Percentiles rank a stretch among this genome's conserved stretches.
Conservation (phyloP, 1,140 invertebrate species). For the Cecropterus lyciades region DNA sequence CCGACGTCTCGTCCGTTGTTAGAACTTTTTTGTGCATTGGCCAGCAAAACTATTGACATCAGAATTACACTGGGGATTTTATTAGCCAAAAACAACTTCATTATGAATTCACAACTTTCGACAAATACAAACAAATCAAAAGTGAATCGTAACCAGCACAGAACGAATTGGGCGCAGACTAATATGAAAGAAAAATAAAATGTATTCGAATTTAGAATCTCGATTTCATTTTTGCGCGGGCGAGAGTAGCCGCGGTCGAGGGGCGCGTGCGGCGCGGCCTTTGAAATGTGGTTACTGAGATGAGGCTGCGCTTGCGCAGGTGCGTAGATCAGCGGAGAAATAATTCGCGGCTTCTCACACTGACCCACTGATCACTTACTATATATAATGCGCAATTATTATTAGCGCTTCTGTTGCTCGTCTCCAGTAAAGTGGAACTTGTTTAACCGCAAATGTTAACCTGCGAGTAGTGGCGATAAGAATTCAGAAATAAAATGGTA, state of each 20-base stretch:
- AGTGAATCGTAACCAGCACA: constrained; percentile 38
- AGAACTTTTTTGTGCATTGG: constrained; percentile 68
- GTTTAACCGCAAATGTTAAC: constrained; percentile 2
- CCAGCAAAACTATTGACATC: constrained; percentile 67
- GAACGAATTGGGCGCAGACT: constrained; percentile 24
- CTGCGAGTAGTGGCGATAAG: background rate
- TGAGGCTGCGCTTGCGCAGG: constrained; percentile 60
- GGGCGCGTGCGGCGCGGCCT: constrained; percentile 67
- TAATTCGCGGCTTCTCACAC: constrained; percentile 28
- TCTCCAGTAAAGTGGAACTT: constrained; percentile 24
- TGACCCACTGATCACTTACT: constrained; percentile 22
- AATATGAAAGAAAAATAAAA: constrained; percentile 41
- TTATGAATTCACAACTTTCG: constrained; percentile 47
- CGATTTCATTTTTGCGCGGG: constrained; percentile 71
- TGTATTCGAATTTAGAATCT: constrained; percentile 64
- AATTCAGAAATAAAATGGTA: too few species aligned
- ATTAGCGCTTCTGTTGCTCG: constrained; percentile 9
- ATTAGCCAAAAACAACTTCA: constrained; percentile 59
- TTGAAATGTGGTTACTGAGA: constrained; percentile 67
- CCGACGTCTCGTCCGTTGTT: constrained; percentile 70
- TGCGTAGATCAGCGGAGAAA: constrained; percentile 60
- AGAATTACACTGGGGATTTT: constrained; percentile 69
- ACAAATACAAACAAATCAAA: constrained; percentile 38
- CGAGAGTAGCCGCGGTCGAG: constrained; percentile 49
- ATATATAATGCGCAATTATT: constrained; percentile 30